Conservation (phyloP, 2,797 vertebrate species). For the Choloepus didactylus region DNA sequence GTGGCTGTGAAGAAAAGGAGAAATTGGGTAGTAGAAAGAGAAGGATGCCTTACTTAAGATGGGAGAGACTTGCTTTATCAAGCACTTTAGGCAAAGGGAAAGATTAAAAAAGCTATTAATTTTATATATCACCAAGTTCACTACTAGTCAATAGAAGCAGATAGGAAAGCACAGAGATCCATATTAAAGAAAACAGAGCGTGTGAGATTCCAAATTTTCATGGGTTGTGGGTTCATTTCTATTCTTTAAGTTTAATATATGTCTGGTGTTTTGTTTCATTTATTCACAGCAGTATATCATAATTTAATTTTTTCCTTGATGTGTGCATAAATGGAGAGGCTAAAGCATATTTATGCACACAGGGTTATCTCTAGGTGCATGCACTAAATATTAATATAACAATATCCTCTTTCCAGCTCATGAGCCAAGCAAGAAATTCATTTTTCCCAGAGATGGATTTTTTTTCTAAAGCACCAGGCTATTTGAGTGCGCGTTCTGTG, state of each 20-base stretch:
- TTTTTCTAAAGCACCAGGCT: conserved; percentile 61
- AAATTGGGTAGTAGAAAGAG: not conserved
- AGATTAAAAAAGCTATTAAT: conserved; percentile 75
- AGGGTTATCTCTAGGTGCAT: conserved; percentile 76
- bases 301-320: conserved; percentile 81
- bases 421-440: conserved; percentile 71
- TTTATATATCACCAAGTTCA: conserved; percentile 65
- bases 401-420: conserved; percentile 69
- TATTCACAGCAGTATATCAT: conserved; percentile 75
- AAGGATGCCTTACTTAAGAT: not conserved
- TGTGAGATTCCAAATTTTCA: conserved; percentile 73
- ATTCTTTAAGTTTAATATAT: conserved; percentile 81
- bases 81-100: conserved; percentile 52
- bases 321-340: conserved; percentile 77
- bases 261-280: conserved; percentile 79
- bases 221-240: conserved; percentile 77
- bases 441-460: conserved; percentile 71
- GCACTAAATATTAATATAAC: conserved; percentile 81
- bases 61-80: conserved; percentile 41
- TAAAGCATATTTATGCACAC: conserved; percentile 77
- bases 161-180: conserved; percentile 46
- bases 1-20: not conserved
- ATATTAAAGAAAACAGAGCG: conserved; percentile 58
- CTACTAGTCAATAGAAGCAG: conserved; percentile 61
- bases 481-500: conserved; percentile 57